Evolutionary conservation across 2,888 invertebrate species (phyloP).

Genomic region (Creontiades dilutus): DNA sequence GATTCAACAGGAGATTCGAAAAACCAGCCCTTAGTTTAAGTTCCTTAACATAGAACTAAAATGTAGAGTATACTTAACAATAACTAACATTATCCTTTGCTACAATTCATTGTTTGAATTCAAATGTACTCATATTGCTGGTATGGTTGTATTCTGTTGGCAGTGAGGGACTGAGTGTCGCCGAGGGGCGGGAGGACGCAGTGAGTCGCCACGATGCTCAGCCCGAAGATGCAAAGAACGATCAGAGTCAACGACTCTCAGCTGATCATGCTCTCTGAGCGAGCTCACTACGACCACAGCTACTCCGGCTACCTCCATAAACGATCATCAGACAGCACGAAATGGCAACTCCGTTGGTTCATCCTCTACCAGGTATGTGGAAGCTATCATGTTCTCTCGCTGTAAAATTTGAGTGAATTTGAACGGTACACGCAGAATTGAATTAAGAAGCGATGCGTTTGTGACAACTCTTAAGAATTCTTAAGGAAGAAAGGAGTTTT

Average conservation of each 20-base stretch:
- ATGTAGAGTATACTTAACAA: too few relatives aligned
- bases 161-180: conserved; percentile 65
- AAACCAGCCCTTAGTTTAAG: too few relatives aligned
- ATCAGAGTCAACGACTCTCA: conserved; percentile 92
- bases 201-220: conserved; percentile 81
- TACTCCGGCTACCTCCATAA: conserved; percentile 91
- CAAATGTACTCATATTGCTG: neutral
- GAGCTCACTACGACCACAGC: conserved; percentile 92
- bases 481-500: too few relatives aligned
- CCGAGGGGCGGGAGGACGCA: conserved; percentile 58
- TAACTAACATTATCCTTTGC: too few relatives aligned
- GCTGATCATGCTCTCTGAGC: conserved; percentile 89
- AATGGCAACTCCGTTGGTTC: conserved; percentile 93
- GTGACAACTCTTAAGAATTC: too few relatives aligned
- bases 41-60: too few relatives aligned
- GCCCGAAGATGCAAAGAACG: conserved; percentile 91
- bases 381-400: too few relatives aligned
- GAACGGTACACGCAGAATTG: too few relatives aligned
- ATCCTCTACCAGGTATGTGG: conserved; percentile 87
- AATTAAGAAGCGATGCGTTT: too few relatives aligned
- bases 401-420: too few relatives aligned
- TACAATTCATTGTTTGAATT: too few relatives aligned
- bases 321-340: conserved; percentile 89
- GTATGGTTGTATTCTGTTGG: neutral
- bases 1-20: too few relatives aligned